A percentile compares a stretch with the other conserved stretches of the same genome.
Evolutionary conservation across 2,888 invertebrate species (phyloP).

Genomic region (Morinoia aosen): DNA sequence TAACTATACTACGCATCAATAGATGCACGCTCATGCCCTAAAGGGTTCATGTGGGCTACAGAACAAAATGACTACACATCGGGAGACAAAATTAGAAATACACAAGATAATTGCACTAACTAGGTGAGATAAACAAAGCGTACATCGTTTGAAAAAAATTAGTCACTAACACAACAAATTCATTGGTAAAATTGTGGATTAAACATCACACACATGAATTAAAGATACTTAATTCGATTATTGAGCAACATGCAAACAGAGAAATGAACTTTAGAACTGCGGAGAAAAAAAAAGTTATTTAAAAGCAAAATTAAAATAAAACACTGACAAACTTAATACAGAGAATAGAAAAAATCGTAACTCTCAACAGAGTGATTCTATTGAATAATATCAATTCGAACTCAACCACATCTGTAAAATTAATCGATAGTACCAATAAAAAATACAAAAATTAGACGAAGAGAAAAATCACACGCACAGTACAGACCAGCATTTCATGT

Average conservation of each 20-base stretch:
- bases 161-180: background rate
- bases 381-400: background rate
- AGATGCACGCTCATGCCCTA: background rate
- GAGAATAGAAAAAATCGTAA: background rate
- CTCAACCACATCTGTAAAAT: background rate
- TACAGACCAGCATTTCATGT: background rate
- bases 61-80: background rate
- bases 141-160: background rate
- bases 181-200: background rate
- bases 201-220: background rate
- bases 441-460: background rate
- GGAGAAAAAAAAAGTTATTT: background rate
- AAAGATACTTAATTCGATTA: background rate
- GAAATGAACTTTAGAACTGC: background rate
- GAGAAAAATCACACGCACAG: background rate
- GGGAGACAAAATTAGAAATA: background rate
- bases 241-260: background rate
- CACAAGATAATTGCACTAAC: background rate
- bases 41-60: background rate
- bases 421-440: background rate
- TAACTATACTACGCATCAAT: background rate
- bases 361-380: background rate
- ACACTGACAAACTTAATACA: background rate
- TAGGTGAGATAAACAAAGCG: background rate
- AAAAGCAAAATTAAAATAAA: background rate